These are phyloP conservation scores for Pectinophora gossypiella DNA, from an alignment of 1,140 invertebrate species.

Conservation along the genomic window DNA sequence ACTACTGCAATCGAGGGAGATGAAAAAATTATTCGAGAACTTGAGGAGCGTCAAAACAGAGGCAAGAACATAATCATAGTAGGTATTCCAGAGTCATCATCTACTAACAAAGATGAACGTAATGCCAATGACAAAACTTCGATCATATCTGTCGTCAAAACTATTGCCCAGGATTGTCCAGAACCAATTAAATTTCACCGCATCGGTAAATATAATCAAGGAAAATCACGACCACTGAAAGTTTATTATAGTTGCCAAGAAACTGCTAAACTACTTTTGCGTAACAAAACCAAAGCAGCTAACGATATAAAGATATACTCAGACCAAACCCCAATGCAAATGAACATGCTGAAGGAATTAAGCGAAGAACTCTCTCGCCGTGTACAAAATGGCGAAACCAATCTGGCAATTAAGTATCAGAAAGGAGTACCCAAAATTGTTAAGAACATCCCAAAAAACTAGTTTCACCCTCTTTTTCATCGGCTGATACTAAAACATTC, in stretches of 20 bases:
- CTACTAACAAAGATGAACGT: neutral
- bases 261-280: neutral
- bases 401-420: slow-evolving; percentile 13
- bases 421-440: slow-evolving; percentile 6
- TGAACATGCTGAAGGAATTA: neutral
- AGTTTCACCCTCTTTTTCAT: no score
- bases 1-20: no score
- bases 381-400: slow-evolving; percentile 6
- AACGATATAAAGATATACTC: slow-evolving; percentile 4
- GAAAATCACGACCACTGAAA: slow-evolving; percentile 2
- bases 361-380: slow-evolving; percentile 4
- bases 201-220: slow-evolving; percentile 1
- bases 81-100: neutral
- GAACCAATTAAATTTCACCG: neutral
- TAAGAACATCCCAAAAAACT: neutral
- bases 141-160: neutral
- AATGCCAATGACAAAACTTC: neutral
- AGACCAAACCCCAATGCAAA: slow-evolving; percentile 9
- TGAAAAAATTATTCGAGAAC: neutral
- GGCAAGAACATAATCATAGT: slow-evolving; percentile 6
- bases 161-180: slow-evolving; percentile 2
- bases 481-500: neutral
- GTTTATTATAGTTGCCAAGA: neutral
- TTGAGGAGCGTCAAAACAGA: neutral
- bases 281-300: neutral